Evolutionary conservation across 2,888 invertebrate genomes (phyloP).

Genomic region (Latrodectus elegans): DNA sequence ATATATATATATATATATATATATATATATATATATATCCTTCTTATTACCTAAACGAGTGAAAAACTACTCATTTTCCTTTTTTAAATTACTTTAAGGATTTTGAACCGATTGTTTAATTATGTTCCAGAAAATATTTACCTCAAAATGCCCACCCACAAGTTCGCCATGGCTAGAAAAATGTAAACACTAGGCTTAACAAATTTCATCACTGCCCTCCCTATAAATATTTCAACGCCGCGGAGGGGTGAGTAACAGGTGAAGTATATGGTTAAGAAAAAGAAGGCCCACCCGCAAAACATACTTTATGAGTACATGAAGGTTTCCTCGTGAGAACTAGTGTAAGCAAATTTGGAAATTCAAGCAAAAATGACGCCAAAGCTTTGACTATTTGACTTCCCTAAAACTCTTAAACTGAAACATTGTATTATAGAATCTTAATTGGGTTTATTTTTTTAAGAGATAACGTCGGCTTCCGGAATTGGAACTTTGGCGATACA

Average conservation of each 20-base stretch:
- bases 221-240: conserved; percentile 45
- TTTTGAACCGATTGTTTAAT: no score
- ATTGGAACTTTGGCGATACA: not conserved
- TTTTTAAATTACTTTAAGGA: no score
- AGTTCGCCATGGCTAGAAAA: conserved; percentile 13
- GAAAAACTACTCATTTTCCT: no score
- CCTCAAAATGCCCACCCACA: conserved; percentile 18
- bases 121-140: not conserved
- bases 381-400: not conserved
- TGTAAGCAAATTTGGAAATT: not conserved
- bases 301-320: conserved; percentile 13
- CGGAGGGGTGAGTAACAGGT: conserved; percentile 45
- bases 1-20: no score
- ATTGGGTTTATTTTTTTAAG: not conserved
- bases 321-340: conserved; percentile 12
- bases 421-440: not conserved
- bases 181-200: conserved; percentile 45
- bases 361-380: not conserved
- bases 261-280: conserved; percentile 26
- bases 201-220: conserved; percentile 30
- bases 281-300: conserved; percentile 24
- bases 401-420: not conserved
- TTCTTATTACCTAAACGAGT: no score
- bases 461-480: not conserved
- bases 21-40: no score